Evolutionary conservation across 2,113 vertebrate species (phyloP).

Genomic region (Charadrius vociferus): DNA sequence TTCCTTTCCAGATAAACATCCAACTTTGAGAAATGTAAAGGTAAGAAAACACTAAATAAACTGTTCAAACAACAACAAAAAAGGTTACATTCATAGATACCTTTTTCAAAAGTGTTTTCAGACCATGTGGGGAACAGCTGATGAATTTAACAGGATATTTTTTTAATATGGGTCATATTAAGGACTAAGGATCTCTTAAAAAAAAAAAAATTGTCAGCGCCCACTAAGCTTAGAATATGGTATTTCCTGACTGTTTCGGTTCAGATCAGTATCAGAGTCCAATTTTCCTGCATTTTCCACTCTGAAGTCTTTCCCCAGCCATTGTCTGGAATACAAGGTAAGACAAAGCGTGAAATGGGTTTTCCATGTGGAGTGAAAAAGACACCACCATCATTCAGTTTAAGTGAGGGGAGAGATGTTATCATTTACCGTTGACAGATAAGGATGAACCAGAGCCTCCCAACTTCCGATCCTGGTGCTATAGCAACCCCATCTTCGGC

Average conservation of each 20-base stretch:
- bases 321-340: background rate
- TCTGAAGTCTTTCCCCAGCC: constrained; percentile 22
- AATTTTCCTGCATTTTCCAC: constrained; percentile 52
- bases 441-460: background rate
- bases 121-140: constrained; percentile 60
- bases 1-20: constrained; percentile 30
- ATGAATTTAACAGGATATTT: constrained; percentile 70
- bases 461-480: background rate
- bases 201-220: background rate
- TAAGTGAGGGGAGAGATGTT: background rate
- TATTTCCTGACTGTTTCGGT: constrained; percentile 65
- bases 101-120: constrained; percentile 58
- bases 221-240: constrained; percentile 58
- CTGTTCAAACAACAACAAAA: background rate
- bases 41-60: constrained; percentile 48
- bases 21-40: background rate
- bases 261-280: constrained; percentile 50
- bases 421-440: background rate
- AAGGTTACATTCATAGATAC: constrained; percentile 9
- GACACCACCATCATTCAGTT: background rate
- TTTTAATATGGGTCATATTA: constrained; percentile 69
- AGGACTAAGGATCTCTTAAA: constrained; percentile 36
- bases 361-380: background rate
- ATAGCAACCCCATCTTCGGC: background rate
- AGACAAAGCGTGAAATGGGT: background rate